These are phyloP conservation scores for Anniella stebbinsi DNA, from an alignment of 2,797 vertebrate species.

Conservation along the genomic window DNA sequence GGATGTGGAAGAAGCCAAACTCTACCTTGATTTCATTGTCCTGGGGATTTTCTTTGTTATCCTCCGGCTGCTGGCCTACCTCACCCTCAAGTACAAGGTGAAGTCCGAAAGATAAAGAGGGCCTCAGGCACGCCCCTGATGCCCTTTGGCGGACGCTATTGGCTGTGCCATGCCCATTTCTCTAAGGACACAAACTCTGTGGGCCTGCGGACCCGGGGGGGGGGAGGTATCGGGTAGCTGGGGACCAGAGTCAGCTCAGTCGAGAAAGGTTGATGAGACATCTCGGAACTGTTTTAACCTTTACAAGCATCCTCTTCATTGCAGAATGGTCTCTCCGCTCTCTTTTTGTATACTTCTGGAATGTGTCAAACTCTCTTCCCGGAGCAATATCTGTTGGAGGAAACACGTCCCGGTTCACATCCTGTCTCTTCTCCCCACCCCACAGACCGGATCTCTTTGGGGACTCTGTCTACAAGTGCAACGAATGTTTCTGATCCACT, in stretches of 20 bases:
- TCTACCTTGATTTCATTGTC: constrained; percentile 96
- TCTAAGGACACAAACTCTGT: constrained; percentile 43
- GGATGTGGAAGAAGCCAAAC: constrained; percentile 95
- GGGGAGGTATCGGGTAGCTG: constrained; percentile 10
- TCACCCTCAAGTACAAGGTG: constrained; percentile 96
- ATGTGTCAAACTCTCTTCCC: constrained; percentile 33
- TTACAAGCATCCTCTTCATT: constrained; percentile 69
- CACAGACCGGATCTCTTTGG: background rate
- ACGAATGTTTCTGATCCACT: fast-evolving
- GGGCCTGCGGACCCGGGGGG: fast-evolving
- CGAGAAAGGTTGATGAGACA: constrained; percentile 71
- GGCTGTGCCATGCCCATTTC: constrained; percentile 39
- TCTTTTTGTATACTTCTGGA: constrained; percentile 70
- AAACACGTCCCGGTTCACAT: background rate
- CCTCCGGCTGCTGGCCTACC: constrained; percentile 93
- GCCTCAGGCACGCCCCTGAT: background rate
- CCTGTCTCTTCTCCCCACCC: background rate
- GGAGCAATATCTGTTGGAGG: fast-evolving
- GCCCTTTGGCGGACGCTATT: constrained; percentile 41
- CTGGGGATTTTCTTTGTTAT: constrained; percentile 93
- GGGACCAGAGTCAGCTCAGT: constrained; percentile 66
- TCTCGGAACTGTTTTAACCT: constrained; percentile 82
- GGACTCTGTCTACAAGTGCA: background rate
- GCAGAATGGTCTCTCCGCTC: constrained; percentile 8
- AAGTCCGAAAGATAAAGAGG: constrained; percentile 92